Percentiles rank a stretch among this genome's conserved stretches.
Conservation (phyloP, 2,797 vertebrate genomes). For the Pteropus rufus region DNA sequence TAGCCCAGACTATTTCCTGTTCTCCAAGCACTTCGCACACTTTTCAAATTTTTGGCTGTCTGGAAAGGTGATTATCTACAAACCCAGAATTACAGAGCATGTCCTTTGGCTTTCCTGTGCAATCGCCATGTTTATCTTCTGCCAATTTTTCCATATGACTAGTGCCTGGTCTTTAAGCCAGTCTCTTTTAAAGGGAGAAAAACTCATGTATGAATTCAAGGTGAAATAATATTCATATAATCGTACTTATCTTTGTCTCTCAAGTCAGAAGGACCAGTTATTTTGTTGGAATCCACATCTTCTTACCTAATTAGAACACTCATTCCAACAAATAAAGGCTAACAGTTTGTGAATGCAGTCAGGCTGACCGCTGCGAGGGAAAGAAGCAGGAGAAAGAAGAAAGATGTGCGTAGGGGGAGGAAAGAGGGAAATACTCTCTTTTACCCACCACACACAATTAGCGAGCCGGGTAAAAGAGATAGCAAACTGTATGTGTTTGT, state of each 20-base stretch:
- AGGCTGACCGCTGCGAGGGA: not conserved
- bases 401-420: not conserved
- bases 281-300: not conserved
- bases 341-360: not conserved
- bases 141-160: not conserved
- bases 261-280: not conserved
- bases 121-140: not conserved
- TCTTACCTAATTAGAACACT: not conserved
- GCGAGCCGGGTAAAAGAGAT: not conserved
- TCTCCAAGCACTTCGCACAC: not conserved
- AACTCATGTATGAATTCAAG: not conserved
- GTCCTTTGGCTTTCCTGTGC: not conserved
- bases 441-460: not conserved
- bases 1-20: not conserved
- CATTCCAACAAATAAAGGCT: not conserved
- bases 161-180: not conserved
- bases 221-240: not conserved
- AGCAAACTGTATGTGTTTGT: not conserved
- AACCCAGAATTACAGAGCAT: not conserved
- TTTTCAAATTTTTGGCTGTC: not conserved
- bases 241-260: not conserved
- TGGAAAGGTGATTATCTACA: not conserved
- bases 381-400: not conserved
- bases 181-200: not conserved
- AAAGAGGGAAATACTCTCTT: not conserved